Conservation (phyloP, 2,888 invertebrate genomes). For the Arge pagana region DNA sequence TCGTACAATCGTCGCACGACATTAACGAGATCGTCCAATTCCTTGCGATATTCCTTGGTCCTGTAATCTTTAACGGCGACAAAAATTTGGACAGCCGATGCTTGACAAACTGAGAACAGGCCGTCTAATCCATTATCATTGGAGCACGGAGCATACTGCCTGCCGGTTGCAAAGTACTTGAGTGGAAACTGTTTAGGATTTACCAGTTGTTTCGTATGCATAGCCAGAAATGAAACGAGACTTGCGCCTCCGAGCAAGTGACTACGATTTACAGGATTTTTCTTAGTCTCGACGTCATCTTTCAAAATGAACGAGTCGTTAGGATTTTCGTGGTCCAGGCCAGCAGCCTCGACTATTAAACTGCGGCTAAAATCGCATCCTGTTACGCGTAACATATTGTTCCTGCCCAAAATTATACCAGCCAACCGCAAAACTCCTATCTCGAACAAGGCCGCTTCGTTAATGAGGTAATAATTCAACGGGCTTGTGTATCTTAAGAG, state of each 20-base stretch:
- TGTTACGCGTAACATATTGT: constrained; percentile 68
- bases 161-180: constrained; percentile 71
- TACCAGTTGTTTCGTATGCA: constrained; percentile 71
- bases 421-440: constrained; percentile 61
- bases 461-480: constrained; percentile 66
- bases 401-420: constrained; percentile 56
- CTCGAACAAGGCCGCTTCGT: constrained; percentile 76
- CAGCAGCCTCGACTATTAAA: constrained; percentile 75
- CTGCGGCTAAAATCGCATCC: constrained; percentile 81
- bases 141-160: constrained; percentile 66
- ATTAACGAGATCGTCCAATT: constrained; percentile 64
- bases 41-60: constrained; percentile 57
- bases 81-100: constrained; percentile 72
- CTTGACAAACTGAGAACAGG: constrained; percentile 72
- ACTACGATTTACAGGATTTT: constrained; percentile 63
- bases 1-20: constrained; percentile 66
- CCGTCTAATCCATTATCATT: constrained; percentile 55
- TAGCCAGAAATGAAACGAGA: constrained; percentile 73
- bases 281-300: constrained; percentile 63
- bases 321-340: constrained; percentile 64
- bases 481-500: constrained; percentile 66
- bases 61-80: constrained; percentile 59
- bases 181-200: constrained; percentile 69
- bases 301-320: constrained; percentile 65
- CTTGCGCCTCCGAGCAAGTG: constrained; percentile 80